Conservation (phyloP, 2,888 invertebrate species). For the Scaptomyza caliginosa region DNA sequence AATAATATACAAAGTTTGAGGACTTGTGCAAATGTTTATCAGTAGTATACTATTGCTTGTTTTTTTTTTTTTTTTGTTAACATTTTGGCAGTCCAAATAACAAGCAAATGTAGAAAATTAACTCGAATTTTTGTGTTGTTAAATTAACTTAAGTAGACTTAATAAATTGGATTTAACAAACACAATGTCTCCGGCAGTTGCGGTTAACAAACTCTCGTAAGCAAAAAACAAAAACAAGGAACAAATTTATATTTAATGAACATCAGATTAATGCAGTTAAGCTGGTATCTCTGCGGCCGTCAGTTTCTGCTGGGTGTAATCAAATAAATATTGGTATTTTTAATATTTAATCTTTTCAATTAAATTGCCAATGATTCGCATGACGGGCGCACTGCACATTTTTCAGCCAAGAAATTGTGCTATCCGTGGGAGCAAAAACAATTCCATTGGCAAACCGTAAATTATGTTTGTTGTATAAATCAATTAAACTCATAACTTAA, state of each 20-base stretch:
- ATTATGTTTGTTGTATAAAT: constrained; percentile 67
- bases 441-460: constrained; percentile 46
- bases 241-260: constrained; percentile 23
- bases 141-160: background rate
- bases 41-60: background rate
- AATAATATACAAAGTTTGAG: background rate
- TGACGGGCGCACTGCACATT: constrained; percentile 18
- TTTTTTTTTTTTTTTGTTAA: background rate
- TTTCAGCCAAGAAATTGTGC: constrained; percentile 33
- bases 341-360: constrained; percentile 77
- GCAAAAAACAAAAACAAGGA: background rate
- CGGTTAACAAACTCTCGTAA: constrained; percentile 17
- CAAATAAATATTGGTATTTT: constrained; percentile 74
- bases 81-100: background rate
- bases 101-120: background rate
- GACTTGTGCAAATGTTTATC: background rate
- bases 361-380: constrained; percentile 68
- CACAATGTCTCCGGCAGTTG: constrained; percentile 10
- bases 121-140: background rate
- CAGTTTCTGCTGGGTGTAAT: constrained; percentile 33
- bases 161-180: background rate
- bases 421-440: constrained; percentile 15
- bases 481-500: constrained; percentile 69
- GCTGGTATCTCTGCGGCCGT: constrained; percentile 19
- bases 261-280: constrained; percentile 60